These are phyloP conservation scores for Boloria selene DNA, from an alignment of 2,888 invertebrate genomes.

Conservation along the genomic window DNA sequence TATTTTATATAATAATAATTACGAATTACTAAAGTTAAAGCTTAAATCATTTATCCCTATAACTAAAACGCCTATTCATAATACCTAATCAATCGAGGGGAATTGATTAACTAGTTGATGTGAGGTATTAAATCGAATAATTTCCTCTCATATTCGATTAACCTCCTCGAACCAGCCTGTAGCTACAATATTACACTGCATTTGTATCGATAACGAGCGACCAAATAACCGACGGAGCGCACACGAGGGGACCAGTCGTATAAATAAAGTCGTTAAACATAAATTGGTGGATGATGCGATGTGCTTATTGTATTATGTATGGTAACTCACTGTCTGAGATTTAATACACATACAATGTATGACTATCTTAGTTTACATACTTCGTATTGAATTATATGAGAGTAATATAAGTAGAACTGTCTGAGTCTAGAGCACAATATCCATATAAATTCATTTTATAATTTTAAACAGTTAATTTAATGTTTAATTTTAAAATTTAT, in stretches of 20 bases:
- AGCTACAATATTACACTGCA: constrained; percentile 27
- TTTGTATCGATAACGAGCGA: constrained; percentile 26
- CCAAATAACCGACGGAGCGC: constrained; percentile 33
- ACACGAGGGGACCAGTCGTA: constrained; percentile 31
- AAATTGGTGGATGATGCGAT: constrained; percentile 19
- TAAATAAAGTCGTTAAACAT: constrained; percentile 37
- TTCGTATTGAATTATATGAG: too few species aligned
- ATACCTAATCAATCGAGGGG: constrained; percentile 11
- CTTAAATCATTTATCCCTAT: too few species aligned
- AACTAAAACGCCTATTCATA: not conserved
- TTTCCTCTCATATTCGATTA: constrained; percentile 30
- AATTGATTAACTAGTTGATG: constrained; percentile 12
- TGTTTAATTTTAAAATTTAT: too few species aligned
- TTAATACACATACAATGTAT: too few species aligned
- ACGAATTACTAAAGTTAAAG: too few species aligned
- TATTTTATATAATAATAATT: too few species aligned
- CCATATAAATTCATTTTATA: too few species aligned
- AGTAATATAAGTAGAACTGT: too few species aligned
- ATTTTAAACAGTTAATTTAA: too few species aligned
- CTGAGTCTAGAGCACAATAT: too few species aligned
- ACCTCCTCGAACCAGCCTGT: constrained; percentile 24
- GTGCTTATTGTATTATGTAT: constrained; percentile 4
- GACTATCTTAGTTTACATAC: too few species aligned
- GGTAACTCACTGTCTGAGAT: not conserved
- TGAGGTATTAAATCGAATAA: constrained; percentile 24